Base-by-base conservation (phyloP, 2,888 invertebrate species). In the Lasioglossum leucozonium region DNA sequence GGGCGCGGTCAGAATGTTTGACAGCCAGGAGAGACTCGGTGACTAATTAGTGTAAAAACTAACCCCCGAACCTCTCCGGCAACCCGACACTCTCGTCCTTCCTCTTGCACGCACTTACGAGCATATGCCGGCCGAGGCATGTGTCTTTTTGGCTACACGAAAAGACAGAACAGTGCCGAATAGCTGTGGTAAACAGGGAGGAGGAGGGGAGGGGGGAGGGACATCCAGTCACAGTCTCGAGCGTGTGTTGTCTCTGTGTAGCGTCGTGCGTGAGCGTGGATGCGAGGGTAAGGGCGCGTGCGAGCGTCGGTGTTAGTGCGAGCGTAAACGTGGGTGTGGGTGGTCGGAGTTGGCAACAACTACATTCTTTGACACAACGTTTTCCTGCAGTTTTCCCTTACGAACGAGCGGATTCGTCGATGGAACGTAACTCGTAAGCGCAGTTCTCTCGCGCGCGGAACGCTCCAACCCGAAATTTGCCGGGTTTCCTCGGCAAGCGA, bases 11-110 rank as follows among this genome's bases (percentile, higher is more conserved):
- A 89, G 91, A 88, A 92, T 94, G 94, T 94, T 94, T 94, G 94
- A 94, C 94, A 94, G 93, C 82, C 91, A 90, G 90, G 92, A 94
- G 94, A 94, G 93, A 88, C 91, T 90, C 93, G 93, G 93, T 94
- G 94, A 94, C 94, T 94, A 94, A 94, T 94, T 94, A 94, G 93
- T 92, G 91, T 93, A 94, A 94, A 94, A 94, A 94, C 92, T 92
- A 90, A 92, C 91, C 92, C 92, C 91, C 87, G 88, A 89, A 82
- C 87, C 86, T 81, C 30, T 82, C 82, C 76, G 81, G 93, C 91
- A 93, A 92, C 88, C 89, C 92, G 93, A 93, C 90, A 92, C 92
- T 85, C 84, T 89, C 86, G 91, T 87, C 86, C 88, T 91, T 90
- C 80, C 87, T 84, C 86, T 77, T 42, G 78, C 67, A 67, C 85